A percentile compares a stretch with the other conserved stretches of the same genome.
Conservation (phyloP, 1,140 invertebrate genomes). For the Coptotermes formosanus region DNA sequence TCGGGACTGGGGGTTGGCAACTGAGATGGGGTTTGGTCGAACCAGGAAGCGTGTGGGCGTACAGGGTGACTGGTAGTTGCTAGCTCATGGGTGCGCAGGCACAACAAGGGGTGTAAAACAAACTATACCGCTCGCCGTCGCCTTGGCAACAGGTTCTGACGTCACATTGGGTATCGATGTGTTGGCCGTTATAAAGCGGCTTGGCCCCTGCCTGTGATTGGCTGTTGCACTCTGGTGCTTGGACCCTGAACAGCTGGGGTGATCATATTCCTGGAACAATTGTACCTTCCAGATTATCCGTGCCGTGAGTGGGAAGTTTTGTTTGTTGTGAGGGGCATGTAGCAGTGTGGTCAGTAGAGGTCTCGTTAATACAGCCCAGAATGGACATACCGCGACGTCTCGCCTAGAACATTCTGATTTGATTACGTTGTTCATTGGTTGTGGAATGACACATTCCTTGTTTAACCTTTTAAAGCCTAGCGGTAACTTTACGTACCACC, state of each 20-base stretch:
- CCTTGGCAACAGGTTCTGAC: constrained; percentile 8
- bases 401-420: too few relatives aligned
- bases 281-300: background rate
- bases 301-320: too few relatives aligned
- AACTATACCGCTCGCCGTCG: background rate
- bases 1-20: background rate
- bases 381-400: too few relatives aligned
- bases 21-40: background rate
- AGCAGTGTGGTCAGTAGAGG: too few relatives aligned
- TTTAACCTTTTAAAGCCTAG: too few relatives aligned
- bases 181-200: background rate
- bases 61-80: background rate
- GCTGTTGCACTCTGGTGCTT: background rate
- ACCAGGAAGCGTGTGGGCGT: constrained; percentile 5
- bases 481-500: too few relatives aligned
- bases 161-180: constrained; percentile 14
- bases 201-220: background rate
- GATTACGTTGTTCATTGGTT: too few relatives aligned
- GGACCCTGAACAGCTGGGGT: background rate
- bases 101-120: background rate
- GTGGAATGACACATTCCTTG: too few relatives aligned
- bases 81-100: background rate
- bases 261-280: background rate
- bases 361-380: too few relatives aligned
- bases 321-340: too few relatives aligned